These are phyloP conservation scores for Halichoerus grypus DNA, from an alignment of 2,113 vertebrate genomes.

Conservation along the genomic window DNA sequence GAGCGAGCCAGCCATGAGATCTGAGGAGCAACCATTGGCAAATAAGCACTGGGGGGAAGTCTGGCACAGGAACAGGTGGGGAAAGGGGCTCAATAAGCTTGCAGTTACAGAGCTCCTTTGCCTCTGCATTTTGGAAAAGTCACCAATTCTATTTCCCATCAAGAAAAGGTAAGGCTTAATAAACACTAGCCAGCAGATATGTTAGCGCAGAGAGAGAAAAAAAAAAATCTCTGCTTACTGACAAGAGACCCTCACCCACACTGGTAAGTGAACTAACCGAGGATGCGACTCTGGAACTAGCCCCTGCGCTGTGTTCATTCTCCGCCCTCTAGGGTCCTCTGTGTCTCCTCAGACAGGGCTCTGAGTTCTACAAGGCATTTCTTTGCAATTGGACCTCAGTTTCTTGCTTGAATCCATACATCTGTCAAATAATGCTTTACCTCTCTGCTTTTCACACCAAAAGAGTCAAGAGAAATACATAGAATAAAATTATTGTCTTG, in stretches of 20 bases:
- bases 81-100: not conserved
- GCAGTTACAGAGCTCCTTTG: not conserved
- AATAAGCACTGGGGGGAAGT: not conserved
- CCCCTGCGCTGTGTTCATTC: conserved; percentile 69
- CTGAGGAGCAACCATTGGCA: conserved; percentile 15
- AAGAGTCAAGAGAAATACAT: conserved; percentile 77
- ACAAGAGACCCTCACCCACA: conserved; percentile 64
- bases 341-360: conserved; percentile 75
- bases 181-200: conserved; percentile 20
- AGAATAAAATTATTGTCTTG: conserved; percentile 76
- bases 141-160: not conserved
- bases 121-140: conserved; percentile 23
- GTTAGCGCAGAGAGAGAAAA: conserved; percentile 31
- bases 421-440: conserved; percentile 80
- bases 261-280: conserved; percentile 68
- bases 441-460: conserved; percentile 79
- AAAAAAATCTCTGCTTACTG: conserved; percentile 41
- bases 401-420: conserved; percentile 79
- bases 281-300: conserved; percentile 72
- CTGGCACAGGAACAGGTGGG: not conserved
- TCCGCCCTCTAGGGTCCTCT: conserved; percentile 71
- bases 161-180: conserved; percentile 21
- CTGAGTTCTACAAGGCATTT: conserved; percentile 74
- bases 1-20: conserved; percentile 27
- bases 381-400: conserved; percentile 77